These are phyloP conservation scores for Psylliodes chrysocephalus DNA, from an alignment of 2,888 invertebrate genomes.

Conservation along the genomic window DNA sequence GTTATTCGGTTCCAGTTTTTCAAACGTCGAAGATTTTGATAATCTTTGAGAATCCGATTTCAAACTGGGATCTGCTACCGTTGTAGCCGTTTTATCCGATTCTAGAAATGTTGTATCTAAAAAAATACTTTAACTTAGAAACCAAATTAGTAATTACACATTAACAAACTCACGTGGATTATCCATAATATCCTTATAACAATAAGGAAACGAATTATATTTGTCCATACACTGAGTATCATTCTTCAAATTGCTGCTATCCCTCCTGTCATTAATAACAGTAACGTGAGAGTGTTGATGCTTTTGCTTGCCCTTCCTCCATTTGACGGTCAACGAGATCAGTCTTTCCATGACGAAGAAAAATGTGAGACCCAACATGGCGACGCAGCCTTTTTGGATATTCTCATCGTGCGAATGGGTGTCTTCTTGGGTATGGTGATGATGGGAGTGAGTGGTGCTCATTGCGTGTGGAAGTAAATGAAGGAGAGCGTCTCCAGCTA, in stretches of 20 bases:
- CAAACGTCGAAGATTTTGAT: constrained; percentile 47
- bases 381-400: constrained; percentile 88
- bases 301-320: constrained; percentile 77
- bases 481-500: constrained; percentile 88
- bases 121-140: constrained; percentile 27
- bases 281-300: constrained; percentile 63
- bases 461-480: constrained; percentile 91
- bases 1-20: constrained; percentile 58
- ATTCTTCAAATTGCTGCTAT: constrained; percentile 46
- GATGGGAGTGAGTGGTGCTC: constrained; percentile 54
- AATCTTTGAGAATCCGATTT: constrained; percentile 55
- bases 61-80: constrained; percentile 54
- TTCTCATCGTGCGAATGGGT: constrained; percentile 72
- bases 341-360: constrained; percentile 91
- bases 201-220: constrained; percentile 89
- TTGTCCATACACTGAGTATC: constrained; percentile 81
- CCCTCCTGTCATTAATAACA: constrained; percentile 70
- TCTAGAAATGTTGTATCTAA: constrained; percentile 47
- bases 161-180: constrained; percentile 53
- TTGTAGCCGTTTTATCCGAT: constrained; percentile 57
- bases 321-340: constrained; percentile 81
- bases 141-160: no score
- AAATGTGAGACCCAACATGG: constrained; percentile 84
- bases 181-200: constrained; percentile 81
- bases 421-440: constrained; percentile 55